Base-by-base conservation (phyloP, 1,140 invertebrate genomes). In the Lerema accius region DNA sequence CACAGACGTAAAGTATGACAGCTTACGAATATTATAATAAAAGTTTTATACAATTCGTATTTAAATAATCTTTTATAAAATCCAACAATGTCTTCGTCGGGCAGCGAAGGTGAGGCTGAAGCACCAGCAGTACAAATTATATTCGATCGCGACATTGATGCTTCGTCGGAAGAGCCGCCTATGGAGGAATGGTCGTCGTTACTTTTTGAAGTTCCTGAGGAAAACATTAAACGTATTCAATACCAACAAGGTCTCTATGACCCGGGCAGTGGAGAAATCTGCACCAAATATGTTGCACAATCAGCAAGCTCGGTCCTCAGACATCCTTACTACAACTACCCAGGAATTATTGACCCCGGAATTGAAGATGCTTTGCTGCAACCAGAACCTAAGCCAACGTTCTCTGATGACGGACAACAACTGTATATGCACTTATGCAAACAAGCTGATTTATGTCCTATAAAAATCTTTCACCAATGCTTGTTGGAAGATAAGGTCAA, bases 281-380 rank as follows among this genome's bases (percentile, higher is more conserved):
- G 85, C 48, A 63, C 71, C 4, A 78, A 82, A 19, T 86, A 86
- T 26, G 62, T 89, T 43, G 11, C 86, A 3, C 40, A 91, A n/a
- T 92, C 91, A 7, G 79, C 76, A n/a, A 92, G 90, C 61, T 88
- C 89, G 2, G 63, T 92, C 1, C 53, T 87, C 1, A 67, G 82
- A 56, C 88, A 92, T 71, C 76, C 80, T 3, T 84, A 89, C 37
- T 92, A 85, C 64, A 71, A 77, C 26, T 92, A 92, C 67, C 91
- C 91, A 15, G 75, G 76, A n/a, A 48, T 91, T 37, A 53, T 64
- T 19, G 91, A 92, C 73, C 90, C 91, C 0, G 91, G 91, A 23
- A 82, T 92, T 37, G 63, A 77, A 17, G 76, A 79, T 53, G 90
- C 91, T 11, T 77, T 91, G 40, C 69, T 84, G 17, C 26, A 65